A percentile compares a stretch with the other conserved stretches of the same genome.
phyloP scores from a whole-genome alignment of 2,113 vertebrate species.

The Pao palembangensis region DNA sequence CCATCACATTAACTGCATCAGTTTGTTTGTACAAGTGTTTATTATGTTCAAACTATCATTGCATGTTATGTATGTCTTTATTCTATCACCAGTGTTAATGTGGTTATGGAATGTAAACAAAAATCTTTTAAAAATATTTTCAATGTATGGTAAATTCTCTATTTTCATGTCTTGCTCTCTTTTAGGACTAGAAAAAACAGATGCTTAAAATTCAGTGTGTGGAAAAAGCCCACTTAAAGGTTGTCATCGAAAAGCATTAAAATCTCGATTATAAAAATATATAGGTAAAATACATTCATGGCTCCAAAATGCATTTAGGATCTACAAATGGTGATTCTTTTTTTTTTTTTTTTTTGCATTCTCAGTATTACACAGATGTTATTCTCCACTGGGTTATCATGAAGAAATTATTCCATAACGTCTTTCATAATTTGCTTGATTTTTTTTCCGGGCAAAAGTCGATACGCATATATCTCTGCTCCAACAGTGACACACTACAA shows the following conservation, averaged over 20 bases:
- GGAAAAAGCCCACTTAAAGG: conserved; percentile 11
- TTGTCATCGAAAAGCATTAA: conserved; percentile 33
- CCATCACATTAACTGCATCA: not conserved
- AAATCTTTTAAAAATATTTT: conserved; percentile 8
- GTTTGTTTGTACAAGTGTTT: conserved; percentile 25
- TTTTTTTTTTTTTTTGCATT: conserved; percentile 14
- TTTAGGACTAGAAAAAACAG: conserved; percentile 30
- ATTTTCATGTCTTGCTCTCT: conserved; percentile 6
- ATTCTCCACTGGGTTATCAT: not conserved
- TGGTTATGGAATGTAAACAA: conserved; percentile 41
- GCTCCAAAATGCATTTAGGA: conserved; percentile 1
- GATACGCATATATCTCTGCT: not conserved
- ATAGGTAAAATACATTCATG: conserved; percentile 54
- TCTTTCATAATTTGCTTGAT: conserved; percentile 15
- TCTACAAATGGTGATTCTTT: conserved; percentile 1
- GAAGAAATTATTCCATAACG: conserved; percentile 16
- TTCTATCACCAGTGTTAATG: conserved; percentile 18
- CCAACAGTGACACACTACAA: conserved; percentile 15
- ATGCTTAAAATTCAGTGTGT: not conserved
- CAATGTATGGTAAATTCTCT: conserved; percentile 4
- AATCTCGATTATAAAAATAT: conserved; percentile 45
- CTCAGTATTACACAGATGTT: conserved; percentile 1
- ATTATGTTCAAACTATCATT: conserved; percentile 11
- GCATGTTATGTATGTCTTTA: not conserved
- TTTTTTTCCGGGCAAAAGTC: not conserved